Percentiles rank a stretch among this genome's conserved stretches.
phyloP scores from a whole-genome alignment of 1,140 invertebrate species.

The Paraescarpia echinospica region DNA sequence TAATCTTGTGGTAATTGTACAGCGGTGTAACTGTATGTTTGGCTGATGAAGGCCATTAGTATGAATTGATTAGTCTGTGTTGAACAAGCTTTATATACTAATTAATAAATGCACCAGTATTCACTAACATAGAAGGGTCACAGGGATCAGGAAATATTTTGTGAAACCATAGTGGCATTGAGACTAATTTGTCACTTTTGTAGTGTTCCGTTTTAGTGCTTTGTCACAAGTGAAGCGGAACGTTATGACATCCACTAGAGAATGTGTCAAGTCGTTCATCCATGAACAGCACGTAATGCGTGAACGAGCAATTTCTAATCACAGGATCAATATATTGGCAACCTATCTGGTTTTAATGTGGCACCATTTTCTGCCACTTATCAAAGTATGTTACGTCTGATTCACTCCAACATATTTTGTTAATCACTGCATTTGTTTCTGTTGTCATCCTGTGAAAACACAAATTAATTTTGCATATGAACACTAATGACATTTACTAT shows the following conservation, averaged over 20 bases:
- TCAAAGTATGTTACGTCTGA: background rate
- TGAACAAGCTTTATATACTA: background rate
- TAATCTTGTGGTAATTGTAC: background rate
- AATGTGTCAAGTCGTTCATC: background rate
- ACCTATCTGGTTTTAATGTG: background rate
- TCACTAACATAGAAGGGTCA: background rate
- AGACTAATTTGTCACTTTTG: conserved; percentile 1
- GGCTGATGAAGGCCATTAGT: background rate
- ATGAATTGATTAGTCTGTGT: background rate
- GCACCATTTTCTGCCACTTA: background rate
- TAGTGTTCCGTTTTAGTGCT: background rate
- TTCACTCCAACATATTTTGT: background rate
- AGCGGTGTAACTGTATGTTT: background rate
- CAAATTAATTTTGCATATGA: background rate
- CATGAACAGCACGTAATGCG: background rate
- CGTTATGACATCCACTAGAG: background rate
- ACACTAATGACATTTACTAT: background rate
- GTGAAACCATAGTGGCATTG: background rate
- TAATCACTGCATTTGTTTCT: background rate
- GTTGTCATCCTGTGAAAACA: background rate
- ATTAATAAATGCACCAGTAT: background rate
- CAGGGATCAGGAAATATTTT: background rate
- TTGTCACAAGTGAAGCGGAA: background rate
- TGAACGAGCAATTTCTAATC: background rate
- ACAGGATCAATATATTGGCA: background rate